A percentile compares a stretch with the other conserved stretches of the same genome.
Evolutionary conservation across 2,113 vertebrate genomes (phyloP).

Genomic region (Protomyctophum bolini): DNA sequence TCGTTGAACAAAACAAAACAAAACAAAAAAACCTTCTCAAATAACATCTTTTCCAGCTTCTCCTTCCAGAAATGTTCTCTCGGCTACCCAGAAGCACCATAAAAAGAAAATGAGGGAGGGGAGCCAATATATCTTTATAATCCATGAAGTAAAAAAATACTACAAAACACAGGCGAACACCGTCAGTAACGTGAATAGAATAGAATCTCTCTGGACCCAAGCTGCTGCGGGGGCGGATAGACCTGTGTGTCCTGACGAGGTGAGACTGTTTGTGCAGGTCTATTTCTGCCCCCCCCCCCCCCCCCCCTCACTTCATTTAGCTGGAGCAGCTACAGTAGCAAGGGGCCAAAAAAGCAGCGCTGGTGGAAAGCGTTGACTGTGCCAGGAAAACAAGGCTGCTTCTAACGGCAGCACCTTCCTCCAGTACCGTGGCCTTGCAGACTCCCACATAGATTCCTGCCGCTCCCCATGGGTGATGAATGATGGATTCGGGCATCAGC

Average conservation of each 20-base stretch:
- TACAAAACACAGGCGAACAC: slow-evolving; percentile 20
- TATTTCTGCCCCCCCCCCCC: slow-evolving; percentile 35
- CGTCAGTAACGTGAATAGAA: slow-evolving; percentile 14
- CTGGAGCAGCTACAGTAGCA: no score
- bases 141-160: slow-evolving; percentile 10
- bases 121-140: slow-evolving; percentile 9
- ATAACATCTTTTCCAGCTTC: slow-evolving; percentile 20
- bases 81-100: background rate
- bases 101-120: background rate
- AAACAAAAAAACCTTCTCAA: background rate
- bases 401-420: slow-evolving; percentile 41
- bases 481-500: slow-evolving; percentile 34
- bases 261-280: slow-evolving; percentile 28
- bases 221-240: background rate
- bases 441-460: slow-evolving; percentile 54
- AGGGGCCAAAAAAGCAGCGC: slow-evolving; percentile 22
- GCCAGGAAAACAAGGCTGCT: slow-evolving; percentile 56
- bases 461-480: slow-evolving; percentile 36
- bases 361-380: slow-evolving; percentile 39
- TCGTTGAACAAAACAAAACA: slow-evolving; percentile 17
- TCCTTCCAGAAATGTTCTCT: slow-evolving; percentile 19
- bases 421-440: slow-evolving; percentile 1
- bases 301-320: background rate
- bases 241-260: slow-evolving; percentile 6
- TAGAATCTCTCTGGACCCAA: background rate